Base-by-base conservation (phyloP, 2,888 invertebrate genomes). In the Macropis europaea region DNA sequence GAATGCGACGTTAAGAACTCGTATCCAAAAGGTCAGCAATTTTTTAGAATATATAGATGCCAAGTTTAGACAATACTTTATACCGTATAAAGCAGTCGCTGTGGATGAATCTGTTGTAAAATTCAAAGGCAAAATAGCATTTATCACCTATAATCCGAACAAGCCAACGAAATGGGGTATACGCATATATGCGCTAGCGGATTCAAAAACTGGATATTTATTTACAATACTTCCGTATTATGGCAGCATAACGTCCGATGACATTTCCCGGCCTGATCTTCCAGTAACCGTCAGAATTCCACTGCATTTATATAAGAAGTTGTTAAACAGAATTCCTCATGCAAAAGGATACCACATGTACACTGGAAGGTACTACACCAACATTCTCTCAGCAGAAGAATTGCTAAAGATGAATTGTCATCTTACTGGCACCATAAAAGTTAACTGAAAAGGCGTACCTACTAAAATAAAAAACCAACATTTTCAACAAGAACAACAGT, bases 161-260 rank as follows among this genome's bases (percentile, higher is more conserved):
- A 76, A 76, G 45, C 68, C 63, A 28, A 73, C 76, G 0, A 77
- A 77, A 42, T 69, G 73, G 70, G 63, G 40, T 36, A 64, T 64
- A 56, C 50, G 64, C 50, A 64, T 69, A 47, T 76, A 73, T 54
- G 61, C 50, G n/a, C 53, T 71, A 32, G 73, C 78, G 13, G 64
- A 68, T 19, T 68, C 54, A 50, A 63, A 73, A 48, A 69, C 73
- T 0, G 73, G 60, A 15, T 80, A 77, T 62, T 57, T 76, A 3
- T 79, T 67, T 63, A 47, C 60, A 22, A 67, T 81, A 62, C 73
- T 78, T n/a, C n/a, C n/a, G n/a, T n/a, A n/a, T n/a, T n/a, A n/a
- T n/a, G n/a, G n/a, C n/a, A n/a, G n/a, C n/a, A n/a, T n/a, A n/a
- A n/a, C n/a, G n/a, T n/a, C n/a, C n/a, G n/a, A n/a, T n/a, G n/a